These are phyloP conservation scores for Xylocampa areola DNA, from an alignment of 2,888 invertebrate genomes.

Conservation along the genomic window DNA sequence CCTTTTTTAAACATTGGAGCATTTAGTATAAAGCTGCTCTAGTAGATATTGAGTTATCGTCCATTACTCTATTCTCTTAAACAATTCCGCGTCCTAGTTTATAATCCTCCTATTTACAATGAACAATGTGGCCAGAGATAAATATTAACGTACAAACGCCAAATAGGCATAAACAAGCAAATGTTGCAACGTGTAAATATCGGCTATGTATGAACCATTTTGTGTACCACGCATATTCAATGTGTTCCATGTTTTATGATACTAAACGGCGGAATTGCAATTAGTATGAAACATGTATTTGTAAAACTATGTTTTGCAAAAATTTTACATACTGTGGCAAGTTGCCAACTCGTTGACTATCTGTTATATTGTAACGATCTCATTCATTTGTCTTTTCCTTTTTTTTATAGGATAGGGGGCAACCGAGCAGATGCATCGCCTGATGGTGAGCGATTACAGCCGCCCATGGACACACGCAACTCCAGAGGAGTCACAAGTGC, in stretches of 20 bases:
- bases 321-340: too few species aligned
- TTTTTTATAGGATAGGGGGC: too few species aligned
- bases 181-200: constrained; percentile 32
- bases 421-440: too few species aligned
- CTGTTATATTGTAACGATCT: too few species aligned
- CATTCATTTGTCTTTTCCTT: too few species aligned
- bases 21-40: too few species aligned
- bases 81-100: not conserved
- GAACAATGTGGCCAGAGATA: not conserved
- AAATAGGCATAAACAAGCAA: constrained; percentile 27
- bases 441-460: too few species aligned
- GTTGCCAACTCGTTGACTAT: too few species aligned
- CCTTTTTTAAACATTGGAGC: too few species aligned
- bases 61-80: not conserved
- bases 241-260: constrained; percentile 15
- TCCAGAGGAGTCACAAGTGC: too few species aligned
- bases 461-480: too few species aligned
- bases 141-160: constrained; percentile 13
- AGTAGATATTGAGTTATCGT: not conserved
- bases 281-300: not conserved
- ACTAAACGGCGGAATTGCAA: not conserved
- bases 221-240: constrained; percentile 6
- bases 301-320: too few species aligned
- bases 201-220: constrained; percentile 12
- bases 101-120: not conserved